Evolutionary conservation across 2,797 vertebrate genomes (phyloP), one percentile per base, ranked within the genome.

Genomic region (Neosilurus hyrtlii): DNA sequence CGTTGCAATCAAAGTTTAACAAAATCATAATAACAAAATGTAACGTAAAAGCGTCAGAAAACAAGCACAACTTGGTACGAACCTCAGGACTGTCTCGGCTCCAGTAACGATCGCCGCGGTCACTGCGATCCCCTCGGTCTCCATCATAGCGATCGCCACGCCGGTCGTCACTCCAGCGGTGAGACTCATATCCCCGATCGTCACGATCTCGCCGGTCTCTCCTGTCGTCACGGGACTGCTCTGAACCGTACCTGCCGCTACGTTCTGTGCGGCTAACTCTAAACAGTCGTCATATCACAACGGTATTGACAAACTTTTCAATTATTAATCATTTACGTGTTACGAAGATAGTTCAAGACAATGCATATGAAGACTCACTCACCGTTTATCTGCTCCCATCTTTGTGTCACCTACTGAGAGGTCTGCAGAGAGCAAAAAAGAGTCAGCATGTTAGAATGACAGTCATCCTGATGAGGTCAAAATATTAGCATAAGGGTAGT

Each of bases 181-280:
- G 93, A 88, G 96, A 95, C 68, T 96, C 96, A n/a, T 95, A 94
- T 57, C 97, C 96, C 9, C 97, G 93, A 4, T 95, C 95, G 56
- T 95, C 95, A 6, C 94, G 87, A 51, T 95, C 96, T 78, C 97
- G 92, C 26, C 97, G 93, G 54, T 98, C 96, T 0, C 96, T 94
- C 84, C 96, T 96, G 12, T 97, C 96, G 14, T 97, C 96, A 2
- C 96, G 95, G 76, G 95, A 91, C 85, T 97, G 96, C 54, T 98
- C 97, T 3, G 96, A 97, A 57, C 97, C 97, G 0, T 99, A 99
- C 83, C 98, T 94, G 82, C 98, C 98, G 26, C 97, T 99, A 16
- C 98, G 96, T 81, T 99, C 97, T 12, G 97, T 98, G 83, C 98
- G 95, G 89, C 97, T 97, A 80, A 98, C 95, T 85, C 97, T 99